phyloP scores from a whole-genome alignment of 1,140 invertebrate genomes.

The Eumaeus atala region DNA sequence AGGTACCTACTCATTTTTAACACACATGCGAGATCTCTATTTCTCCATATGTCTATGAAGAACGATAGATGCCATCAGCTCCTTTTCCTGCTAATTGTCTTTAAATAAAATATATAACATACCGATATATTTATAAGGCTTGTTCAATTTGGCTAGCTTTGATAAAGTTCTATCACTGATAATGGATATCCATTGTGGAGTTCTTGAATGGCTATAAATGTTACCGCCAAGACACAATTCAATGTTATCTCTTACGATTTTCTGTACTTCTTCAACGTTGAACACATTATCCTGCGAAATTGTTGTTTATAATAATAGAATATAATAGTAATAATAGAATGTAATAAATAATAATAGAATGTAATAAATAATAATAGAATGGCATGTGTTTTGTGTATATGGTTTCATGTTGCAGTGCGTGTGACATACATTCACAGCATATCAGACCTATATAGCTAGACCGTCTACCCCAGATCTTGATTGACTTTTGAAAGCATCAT shows the following conservation, averaged over 20 bases:
- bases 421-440: too few relatives aligned
- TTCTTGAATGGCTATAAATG: slow-evolving; percentile 53
- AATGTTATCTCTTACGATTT: slow-evolving; percentile 60
- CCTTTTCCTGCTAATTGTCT: neutral
- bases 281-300: slow-evolving; percentile 48
- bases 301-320: slow-evolving; percentile 4
- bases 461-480: too few relatives aligned
- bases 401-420: too few relatives aligned
- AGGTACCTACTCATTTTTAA: too few relatives aligned
- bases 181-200: slow-evolving; percentile 54
- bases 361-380: too few relatives aligned
- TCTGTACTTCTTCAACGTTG: slow-evolving; percentile 63
- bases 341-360: too few relatives aligned
- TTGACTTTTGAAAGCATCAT: too few relatives aligned
- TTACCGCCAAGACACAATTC: slow-evolving; percentile 63
- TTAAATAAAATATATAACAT: slow-evolving; percentile 31
- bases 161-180: slow-evolving; percentile 60
- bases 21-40: too few relatives aligned
- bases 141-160: slow-evolving; percentile 56
- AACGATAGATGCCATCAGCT: too few relatives aligned
- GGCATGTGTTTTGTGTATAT: too few relatives aligned
- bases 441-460: too few relatives aligned
- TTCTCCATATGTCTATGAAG: neutral
- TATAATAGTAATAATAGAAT: too few relatives aligned
- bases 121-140: slow-evolving; percentile 66